Evolutionary conservation across 2,113 vertebrate species (phyloP).

Genomic region (Eretmochelys imbricata): DNA sequence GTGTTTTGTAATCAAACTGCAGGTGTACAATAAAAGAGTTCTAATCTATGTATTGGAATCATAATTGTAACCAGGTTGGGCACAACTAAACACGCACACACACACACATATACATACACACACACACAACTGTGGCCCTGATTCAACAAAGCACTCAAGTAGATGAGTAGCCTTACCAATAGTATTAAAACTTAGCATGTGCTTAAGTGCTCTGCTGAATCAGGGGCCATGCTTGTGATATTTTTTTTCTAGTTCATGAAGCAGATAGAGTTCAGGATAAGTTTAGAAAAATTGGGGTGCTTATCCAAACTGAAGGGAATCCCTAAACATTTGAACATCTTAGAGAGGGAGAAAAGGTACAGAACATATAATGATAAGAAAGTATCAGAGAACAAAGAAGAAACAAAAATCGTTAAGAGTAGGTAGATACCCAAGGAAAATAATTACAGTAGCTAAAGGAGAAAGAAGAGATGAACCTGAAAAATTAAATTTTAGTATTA

Average conservation of each 20-base stretch:
- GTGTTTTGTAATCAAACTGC: too few species aligned
- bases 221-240: neutral
- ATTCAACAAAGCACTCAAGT: slow-evolving; percentile 15
- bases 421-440: neutral
- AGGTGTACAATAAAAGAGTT: neutral
- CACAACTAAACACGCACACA: neutral
- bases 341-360: neutral
- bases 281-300: neutral
- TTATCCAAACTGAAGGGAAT: neutral
- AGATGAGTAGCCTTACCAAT: neutral
- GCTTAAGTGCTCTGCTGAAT: slow-evolving; percentile 17
- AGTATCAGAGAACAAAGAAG: neutral
- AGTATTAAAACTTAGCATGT: slow-evolving; percentile 39
- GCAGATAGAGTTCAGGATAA: slow-evolving; percentile 3
- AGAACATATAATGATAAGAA: neutral
- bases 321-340: neutral
- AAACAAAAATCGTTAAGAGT: neutral
- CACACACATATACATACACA: neutral
- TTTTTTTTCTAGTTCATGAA: neutral
- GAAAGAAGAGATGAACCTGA: neutral
- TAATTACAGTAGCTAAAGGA: neutral
- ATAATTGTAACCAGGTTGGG: too few species aligned
- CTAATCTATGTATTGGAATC: too few species aligned
- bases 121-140: neutral
- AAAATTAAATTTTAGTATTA: neutral